Percentiles rank a stretch among this genome's conserved stretches.
Evolutionary conservation across 2,797 vertebrate genomes (phyloP).

Genomic region (Bryconaethiops microstoma): DNA sequence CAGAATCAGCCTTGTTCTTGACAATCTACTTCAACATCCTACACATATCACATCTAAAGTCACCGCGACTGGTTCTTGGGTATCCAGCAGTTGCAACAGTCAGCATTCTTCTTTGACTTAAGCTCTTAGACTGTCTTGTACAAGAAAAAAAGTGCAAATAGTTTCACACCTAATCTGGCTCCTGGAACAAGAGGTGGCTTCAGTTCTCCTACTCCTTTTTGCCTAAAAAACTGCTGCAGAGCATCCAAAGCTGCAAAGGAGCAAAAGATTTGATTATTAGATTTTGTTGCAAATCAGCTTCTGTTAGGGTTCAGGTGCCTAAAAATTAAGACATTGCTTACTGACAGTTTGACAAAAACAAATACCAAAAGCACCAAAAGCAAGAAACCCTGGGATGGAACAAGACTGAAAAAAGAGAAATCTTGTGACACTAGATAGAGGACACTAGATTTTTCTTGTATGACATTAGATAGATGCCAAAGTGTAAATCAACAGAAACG

Average conservation of each 20-base stretch:
- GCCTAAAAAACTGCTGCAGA: constrained; percentile 16
- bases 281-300: neutral
- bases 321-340: neutral
- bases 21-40: too few relatives aligned
- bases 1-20: neutral
- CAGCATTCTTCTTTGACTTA: too few relatives aligned
- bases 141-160: neutral
- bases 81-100: neutral
- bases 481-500: too few relatives aligned
- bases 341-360: too few relatives aligned
- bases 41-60: too few relatives aligned
- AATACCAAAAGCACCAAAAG: too few relatives aligned
- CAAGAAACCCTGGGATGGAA: neutral
- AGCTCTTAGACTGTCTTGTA: too few relatives aligned
- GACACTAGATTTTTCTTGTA: too few relatives aligned
- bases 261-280: neutral
- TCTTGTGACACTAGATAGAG: too few relatives aligned
- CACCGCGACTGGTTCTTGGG: too few relatives aligned
- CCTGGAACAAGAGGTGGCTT: constrained; percentile 19
- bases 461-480: too few relatives aligned
- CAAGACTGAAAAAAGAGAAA: too few relatives aligned
- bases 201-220: constrained; percentile 26
- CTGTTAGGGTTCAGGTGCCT: neutral
- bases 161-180: constrained; percentile 18
- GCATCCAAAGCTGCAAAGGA: constrained; percentile 14